Percentiles rank a stretch among this genome's conserved stretches.
phyloP scores from a whole-genome alignment of 2,797 vertebrate genomes.

The Triplophysa bombifrons region DNA sequence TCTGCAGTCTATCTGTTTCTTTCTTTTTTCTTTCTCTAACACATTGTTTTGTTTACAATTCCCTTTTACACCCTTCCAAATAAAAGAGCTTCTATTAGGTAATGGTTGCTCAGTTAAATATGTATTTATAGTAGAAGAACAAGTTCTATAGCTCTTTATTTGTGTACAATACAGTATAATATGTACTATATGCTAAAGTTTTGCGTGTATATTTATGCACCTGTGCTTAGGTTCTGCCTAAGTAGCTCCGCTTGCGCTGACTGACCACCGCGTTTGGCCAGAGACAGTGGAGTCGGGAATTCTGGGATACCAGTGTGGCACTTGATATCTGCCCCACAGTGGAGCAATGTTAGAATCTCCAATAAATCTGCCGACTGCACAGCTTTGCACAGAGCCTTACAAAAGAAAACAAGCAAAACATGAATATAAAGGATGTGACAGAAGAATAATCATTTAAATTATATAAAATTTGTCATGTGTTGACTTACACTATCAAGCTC shows the following conservation, averaged over 20 bases:
- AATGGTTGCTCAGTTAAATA: too few species aligned
- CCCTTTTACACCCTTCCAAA: too few species aligned
- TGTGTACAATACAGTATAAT: too few species aligned
- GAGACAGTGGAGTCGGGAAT: conserved; percentile 70
- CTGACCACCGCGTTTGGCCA: conserved; percentile 74
- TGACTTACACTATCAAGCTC: conserved; percentile 77
- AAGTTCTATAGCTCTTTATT: too few species aligned
- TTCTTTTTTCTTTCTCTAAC: too few species aligned
- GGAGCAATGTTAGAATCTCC: conserved; percentile 80
- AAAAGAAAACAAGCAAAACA: not conserved
- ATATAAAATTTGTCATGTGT: not conserved
- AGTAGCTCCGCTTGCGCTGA: conserved; percentile 80
- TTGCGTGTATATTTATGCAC: conserved; percentile 57
- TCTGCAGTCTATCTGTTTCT: not conserved
- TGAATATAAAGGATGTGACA: not conserved
- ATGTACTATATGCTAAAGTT: not conserved
- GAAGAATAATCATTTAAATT: not conserved
- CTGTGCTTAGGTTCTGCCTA: conserved; percentile 74
- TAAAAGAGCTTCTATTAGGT: too few species aligned
- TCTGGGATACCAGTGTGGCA: conserved; percentile 71
- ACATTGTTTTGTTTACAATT: too few species aligned
- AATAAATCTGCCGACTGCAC: conserved; percentile 79
- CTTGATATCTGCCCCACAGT: conserved; percentile 77
- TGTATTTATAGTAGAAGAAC: too few species aligned
- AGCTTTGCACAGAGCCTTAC: conserved; percentile 76